Percentiles rank a stretch among this genome's conserved stretches.
Conservation (phyloP, 2,888 invertebrate genomes). For the Lapara coniferarum region DNA sequence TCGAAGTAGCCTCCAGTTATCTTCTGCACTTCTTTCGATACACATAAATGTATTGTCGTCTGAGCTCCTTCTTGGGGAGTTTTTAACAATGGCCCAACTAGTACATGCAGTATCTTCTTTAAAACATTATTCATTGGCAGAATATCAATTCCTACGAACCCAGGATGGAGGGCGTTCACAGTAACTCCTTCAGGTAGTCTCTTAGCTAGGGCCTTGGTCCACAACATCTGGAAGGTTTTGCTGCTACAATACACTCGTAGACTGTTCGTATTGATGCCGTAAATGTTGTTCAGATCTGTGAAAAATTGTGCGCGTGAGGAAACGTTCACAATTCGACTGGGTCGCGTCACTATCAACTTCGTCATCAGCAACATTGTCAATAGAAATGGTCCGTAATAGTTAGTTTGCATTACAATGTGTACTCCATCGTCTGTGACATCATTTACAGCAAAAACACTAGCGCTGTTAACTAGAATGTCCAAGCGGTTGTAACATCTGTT, state of each 20-base stretch:
- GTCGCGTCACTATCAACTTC: conserved; percentile 48
- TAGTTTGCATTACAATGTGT: conserved; percentile 79
- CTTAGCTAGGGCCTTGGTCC: conserved; percentile 28
- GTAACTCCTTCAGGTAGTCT: conserved; percentile 27
- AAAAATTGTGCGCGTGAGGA: conserved; percentile 44
- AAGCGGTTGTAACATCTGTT: conserved; percentile 74
- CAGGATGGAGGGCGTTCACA: conserved; percentile 28
- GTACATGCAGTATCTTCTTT: too few species aligned
- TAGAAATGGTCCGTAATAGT: conserved; percentile 85
- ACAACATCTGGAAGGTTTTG: conserved; percentile 87
- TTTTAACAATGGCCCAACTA: conserved; percentile 76
- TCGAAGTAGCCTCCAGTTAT: conserved; percentile 89
- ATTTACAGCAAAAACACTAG: conserved; percentile 61
- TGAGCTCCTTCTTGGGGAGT: conserved; percentile 90
- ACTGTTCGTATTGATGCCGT: conserved; percentile 29
- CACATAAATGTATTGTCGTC: conserved; percentile 88
- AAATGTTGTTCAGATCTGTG: conserved; percentile 31
- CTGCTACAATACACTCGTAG: conserved; percentile 68
- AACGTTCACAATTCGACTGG: conserved; percentile 50
- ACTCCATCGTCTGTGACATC: conserved; percentile 81
- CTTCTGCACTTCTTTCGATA: conserved; percentile 87
- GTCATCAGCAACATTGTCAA: conserved; percentile 84
- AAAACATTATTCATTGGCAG: neutral
- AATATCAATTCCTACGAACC: conserved; percentile 21
- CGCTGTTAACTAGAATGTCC: conserved; percentile 86